These are phyloP conservation scores for Dexiosoma caninum DNA, from an alignment of 2,888 invertebrate species.

Conservation along the genomic window DNA sequence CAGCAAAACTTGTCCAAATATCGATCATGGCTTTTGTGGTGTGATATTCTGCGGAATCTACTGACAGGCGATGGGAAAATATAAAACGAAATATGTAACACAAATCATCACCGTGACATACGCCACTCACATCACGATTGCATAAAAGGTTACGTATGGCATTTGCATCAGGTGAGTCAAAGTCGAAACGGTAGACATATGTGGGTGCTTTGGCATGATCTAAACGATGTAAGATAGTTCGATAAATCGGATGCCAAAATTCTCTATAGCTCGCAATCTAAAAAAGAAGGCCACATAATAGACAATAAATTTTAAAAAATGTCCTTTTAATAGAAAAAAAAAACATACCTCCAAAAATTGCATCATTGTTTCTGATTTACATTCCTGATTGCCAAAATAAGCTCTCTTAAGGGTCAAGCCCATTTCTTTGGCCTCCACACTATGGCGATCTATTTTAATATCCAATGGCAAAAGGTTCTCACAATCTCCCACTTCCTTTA, in stretches of 20 bases:
- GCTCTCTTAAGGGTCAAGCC: slow-evolving; percentile 69
- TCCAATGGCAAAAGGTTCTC: slow-evolving; percentile 71
- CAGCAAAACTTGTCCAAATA: slow-evolving; percentile 75
- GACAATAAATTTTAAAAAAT: no score
- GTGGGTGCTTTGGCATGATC: slow-evolving; percentile 71
- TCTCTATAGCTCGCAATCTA: slow-evolving; percentile 72
- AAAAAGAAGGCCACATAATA: not conserved
- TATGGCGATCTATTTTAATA: slow-evolving; percentile 67
- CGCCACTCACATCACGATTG: slow-evolving; percentile 71
- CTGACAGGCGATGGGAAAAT: slow-evolving; percentile 68
- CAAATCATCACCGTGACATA: slow-evolving; percentile 76
- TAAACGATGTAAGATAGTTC: slow-evolving; percentile 69
- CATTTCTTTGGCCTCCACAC: slow-evolving; percentile 66
- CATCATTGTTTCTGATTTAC: slow-evolving; percentile 74
- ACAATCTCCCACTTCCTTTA: slow-evolving; percentile 72
- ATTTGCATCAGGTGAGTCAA: slow-evolving; percentile 73
- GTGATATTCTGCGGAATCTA: slow-evolving; percentile 69
- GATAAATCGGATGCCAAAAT: slow-evolving; percentile 76
- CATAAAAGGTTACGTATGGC: slow-evolving; percentile 72
- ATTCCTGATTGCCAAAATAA: slow-evolving; percentile 72
- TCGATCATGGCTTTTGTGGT: slow-evolving; percentile 72
- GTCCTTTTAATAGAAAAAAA: not conserved
- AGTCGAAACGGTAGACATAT: slow-evolving; percentile 76
- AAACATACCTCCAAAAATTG: slow-evolving; percentile 71
- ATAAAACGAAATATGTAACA: slow-evolving; percentile 74